Conservation (phyloP, 1,140 invertebrate species). For the Cataglyphis hispanica region DNA sequence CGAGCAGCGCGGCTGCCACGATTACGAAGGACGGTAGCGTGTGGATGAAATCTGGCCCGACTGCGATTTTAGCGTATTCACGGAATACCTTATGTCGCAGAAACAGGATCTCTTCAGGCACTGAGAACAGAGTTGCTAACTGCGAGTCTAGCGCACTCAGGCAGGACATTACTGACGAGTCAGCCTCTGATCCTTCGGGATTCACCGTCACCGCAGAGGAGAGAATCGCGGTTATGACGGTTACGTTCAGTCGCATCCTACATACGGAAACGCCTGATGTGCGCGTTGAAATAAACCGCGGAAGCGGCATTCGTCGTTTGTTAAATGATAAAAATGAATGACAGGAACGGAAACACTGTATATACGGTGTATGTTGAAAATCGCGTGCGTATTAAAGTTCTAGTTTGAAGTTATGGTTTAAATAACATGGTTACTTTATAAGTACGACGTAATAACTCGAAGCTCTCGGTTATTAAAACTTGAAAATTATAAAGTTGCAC, state of each 20-base stretch:
- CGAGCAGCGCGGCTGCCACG: slow-evolving; percentile 70
- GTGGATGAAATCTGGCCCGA: slow-evolving; percentile 83
- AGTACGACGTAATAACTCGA: not conserved
- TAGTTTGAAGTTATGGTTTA: not conserved
- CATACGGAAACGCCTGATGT: slow-evolving; percentile 38
- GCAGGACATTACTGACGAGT: slow-evolving; percentile 78
- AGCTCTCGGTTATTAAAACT: slow-evolving; percentile 9
- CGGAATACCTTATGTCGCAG: slow-evolving; percentile 80
- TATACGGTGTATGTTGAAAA: not conserved
- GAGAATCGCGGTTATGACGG: slow-evolving; percentile 18
- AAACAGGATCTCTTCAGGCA: slow-evolving; percentile 79
- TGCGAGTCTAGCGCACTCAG: slow-evolving; percentile 76
- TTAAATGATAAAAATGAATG: not conserved
- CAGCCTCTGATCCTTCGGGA: slow-evolving; percentile 39
- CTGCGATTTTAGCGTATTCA: slow-evolving; percentile 81
- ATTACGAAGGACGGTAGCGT: slow-evolving; percentile 81
- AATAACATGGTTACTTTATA: not conserved
- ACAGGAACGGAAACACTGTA: not conserved
- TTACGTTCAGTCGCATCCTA: not conserved
- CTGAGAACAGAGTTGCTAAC: slow-evolving; percentile 75
- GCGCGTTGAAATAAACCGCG: slow-evolving; percentile 62
- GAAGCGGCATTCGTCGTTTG: slow-evolving; percentile 9
- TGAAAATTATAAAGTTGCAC: not conserved
- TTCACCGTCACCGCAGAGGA: slow-evolving; percentile 37
- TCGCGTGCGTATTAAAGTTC: not conserved